Evolutionary conservation across 1,140 invertebrate species (phyloP), one percentile per base, ranked within the genome.

Genomic region (Anoplophora glabripennis): DNA sequence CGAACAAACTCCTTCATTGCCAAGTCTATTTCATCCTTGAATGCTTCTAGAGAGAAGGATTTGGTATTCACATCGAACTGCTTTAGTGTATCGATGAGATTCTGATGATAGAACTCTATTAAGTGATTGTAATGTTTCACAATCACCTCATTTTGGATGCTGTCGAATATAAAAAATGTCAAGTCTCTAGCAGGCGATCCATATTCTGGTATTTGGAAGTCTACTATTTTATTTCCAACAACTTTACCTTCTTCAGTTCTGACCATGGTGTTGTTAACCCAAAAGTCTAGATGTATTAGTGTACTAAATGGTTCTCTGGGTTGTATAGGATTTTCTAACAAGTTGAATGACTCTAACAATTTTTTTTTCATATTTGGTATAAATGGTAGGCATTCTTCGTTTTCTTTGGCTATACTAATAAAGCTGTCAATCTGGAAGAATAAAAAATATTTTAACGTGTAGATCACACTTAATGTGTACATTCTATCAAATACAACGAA

Each of bases 201-300:
- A 36, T 80, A 78, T 11, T 78, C 62, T 8, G 77, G 75, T 15
- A 80, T 77, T 73, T 86, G 84, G 59, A 83, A 86, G 63, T 86
- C 85, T 0, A 86, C 73, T 40, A 86, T 76, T 69, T 82, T 84
- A 2, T 81, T 61, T 34, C 78, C 74, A 0, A 73, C 64, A 0
- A 79, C 72, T 28, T 70, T 57, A 0, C 69, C 72, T 5, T 67
- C 64, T 62, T 78, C 68, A 52, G 78, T 77, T 67, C 76, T 72
- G 1, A 78, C 38, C 66, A 86, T 72, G 2, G 83, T 72, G 57
- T 86, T 86, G 63, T 85, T 67, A 10, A 64, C 59, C 65, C 66
- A 67, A 40, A 59, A 57, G 41, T 67, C 66, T 33, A 60, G 57
- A 45, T 67, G 66, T 14, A 48, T 55, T 1, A 67, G 7, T 18